These are phyloP conservation scores for Notolabrus celidotus DNA, from an alignment of 2,797 vertebrate genomes.

Conservation along the genomic window DNA sequence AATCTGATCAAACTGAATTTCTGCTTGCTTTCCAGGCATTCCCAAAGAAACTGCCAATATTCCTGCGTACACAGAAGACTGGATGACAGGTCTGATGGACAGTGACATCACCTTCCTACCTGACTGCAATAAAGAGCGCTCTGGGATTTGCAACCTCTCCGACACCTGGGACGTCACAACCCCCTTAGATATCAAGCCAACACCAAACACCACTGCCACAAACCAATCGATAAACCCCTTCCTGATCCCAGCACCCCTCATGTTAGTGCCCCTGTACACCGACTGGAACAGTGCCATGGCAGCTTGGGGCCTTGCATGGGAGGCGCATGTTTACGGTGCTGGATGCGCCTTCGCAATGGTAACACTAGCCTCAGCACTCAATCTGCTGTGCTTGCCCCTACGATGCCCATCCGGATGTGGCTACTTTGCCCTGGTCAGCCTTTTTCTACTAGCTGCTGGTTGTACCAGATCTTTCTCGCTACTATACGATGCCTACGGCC, in stretches of 20 bases:
- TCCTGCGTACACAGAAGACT: slow-evolving; percentile 68
- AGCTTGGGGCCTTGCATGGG: slow-evolving; percentile 93
- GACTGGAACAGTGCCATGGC: slow-evolving; percentile 92
- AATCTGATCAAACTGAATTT: slow-evolving; percentile 4
- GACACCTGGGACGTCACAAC: slow-evolving; percentile 69
- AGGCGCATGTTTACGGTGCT: slow-evolving; percentile 90
- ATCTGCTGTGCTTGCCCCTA: slow-evolving; percentile 87
- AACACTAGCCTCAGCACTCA: slow-evolving; percentile 86
- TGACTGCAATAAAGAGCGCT: slow-evolving; percentile 81
- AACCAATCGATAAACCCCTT: slow-evolving; percentile 76
- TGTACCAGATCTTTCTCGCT: slow-evolving; percentile 88
- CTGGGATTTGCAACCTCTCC: slow-evolving; percentile 82
- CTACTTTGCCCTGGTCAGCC: slow-evolving; percentile 87
- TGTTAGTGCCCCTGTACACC: slow-evolving; percentile 88
- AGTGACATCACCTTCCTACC: slow-evolving; percentile 72
- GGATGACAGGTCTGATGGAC: slow-evolving; percentile 60
- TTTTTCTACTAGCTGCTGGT: slow-evolving; percentile 87
- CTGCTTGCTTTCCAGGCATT: slow-evolving; percentile 37
- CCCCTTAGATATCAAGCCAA: slow-evolving; percentile 47
- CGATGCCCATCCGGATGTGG: slow-evolving; percentile 88
- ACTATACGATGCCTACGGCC: slow-evolving; percentile 91
- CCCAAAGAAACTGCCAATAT: slow-evolving; percentile 14
- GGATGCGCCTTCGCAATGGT: slow-evolving; percentile 88
- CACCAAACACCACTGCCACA: slow-evolving; percentile 65
- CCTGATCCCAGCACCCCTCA: slow-evolving; percentile 76